Evolutionary conservation across 2,888 invertebrate genomes (phyloP).

Genomic region (Epinotia demarniana): DNA sequence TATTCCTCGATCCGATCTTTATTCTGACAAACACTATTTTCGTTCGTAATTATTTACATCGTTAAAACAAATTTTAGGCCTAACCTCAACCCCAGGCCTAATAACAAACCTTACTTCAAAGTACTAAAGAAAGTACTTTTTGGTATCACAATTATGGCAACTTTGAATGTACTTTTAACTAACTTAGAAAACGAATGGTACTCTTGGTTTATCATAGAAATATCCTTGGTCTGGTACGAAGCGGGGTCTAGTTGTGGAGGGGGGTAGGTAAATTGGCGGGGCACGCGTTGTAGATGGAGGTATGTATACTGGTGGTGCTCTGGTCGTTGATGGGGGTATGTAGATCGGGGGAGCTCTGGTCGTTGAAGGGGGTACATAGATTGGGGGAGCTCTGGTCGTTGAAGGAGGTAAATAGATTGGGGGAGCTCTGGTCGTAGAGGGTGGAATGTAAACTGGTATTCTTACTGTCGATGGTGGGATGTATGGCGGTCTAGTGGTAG

Average conservation of each 20-base stretch:
- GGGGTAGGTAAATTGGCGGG: constrained; percentile 55
- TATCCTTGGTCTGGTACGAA: constrained; percentile 74
- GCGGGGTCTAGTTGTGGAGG: constrained; percentile 67
- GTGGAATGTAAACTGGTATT: constrained; percentile 55
- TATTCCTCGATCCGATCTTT: background rate
- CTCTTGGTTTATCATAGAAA: constrained; percentile 75
- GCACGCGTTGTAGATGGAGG: constrained; percentile 50
- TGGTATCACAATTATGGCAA: constrained; percentile 82
- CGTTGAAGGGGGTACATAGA: constrained; percentile 57
- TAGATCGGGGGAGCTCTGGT: constrained; percentile 53
- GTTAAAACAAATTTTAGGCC: constrained; percentile 49
- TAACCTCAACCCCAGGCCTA: constrained; percentile 25
- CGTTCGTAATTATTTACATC: constrained; percentile 42
- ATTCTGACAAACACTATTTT: constrained; percentile 10
- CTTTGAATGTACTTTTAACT: constrained; percentile 56
- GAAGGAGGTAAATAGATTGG: constrained; percentile 53
- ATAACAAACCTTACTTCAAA: constrained; percentile 49
- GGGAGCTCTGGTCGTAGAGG: constrained; percentile 54
- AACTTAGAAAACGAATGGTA: constrained; percentile 76
- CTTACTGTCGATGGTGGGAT: constrained; percentile 51
- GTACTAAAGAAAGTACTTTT: constrained; percentile 53
- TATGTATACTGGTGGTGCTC: constrained; percentile 53
- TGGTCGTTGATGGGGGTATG: constrained; percentile 51
- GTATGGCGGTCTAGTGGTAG: too few relatives aligned
- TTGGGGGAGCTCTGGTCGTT: constrained; percentile 53